These are phyloP conservation scores for Gisinianus flammeolus DNA, from an alignment of 2,888 invertebrate genomes.

Conservation along the genomic window DNA sequence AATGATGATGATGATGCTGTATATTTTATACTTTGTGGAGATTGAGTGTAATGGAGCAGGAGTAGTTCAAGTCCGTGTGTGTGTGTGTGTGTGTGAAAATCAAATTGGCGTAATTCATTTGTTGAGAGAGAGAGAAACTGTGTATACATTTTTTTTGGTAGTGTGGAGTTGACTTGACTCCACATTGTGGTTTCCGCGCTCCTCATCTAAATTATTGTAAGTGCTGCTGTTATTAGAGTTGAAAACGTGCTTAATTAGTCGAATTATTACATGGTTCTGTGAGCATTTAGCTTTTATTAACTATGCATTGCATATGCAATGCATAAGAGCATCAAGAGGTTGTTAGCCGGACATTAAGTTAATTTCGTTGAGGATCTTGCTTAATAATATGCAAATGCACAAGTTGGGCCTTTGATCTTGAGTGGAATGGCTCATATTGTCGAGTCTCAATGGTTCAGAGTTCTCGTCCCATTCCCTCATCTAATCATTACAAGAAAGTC, in stretches of 20 bases:
- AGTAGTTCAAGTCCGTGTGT: background rate
- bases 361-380: constrained; percentile 25
- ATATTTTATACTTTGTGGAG: background rate
- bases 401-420: constrained; percentile 23
- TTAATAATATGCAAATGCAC: constrained; percentile 30
- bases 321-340: background rate
- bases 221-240: background rate
- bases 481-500: no score
- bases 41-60: background rate
- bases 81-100: background rate
- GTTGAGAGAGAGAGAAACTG: background rate
- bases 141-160: background rate
- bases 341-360: constrained; percentile 34
- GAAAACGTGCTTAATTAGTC: constrained; percentile 38
- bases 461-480: background rate
- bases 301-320: background rate
- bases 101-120: background rate
- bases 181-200: background rate
- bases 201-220: background rate
- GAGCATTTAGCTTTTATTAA: constrained; percentile 31
- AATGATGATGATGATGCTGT: no score
- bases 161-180: background rate
- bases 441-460: constrained; percentile 15
- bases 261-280: constrained; percentile 36
- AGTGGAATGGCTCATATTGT: constrained; percentile 1